These are phyloP conservation scores for Botrylloides violaceus DNA, from an alignment of 23 tunicate genomes.

Conservation along the genomic window DNA sequence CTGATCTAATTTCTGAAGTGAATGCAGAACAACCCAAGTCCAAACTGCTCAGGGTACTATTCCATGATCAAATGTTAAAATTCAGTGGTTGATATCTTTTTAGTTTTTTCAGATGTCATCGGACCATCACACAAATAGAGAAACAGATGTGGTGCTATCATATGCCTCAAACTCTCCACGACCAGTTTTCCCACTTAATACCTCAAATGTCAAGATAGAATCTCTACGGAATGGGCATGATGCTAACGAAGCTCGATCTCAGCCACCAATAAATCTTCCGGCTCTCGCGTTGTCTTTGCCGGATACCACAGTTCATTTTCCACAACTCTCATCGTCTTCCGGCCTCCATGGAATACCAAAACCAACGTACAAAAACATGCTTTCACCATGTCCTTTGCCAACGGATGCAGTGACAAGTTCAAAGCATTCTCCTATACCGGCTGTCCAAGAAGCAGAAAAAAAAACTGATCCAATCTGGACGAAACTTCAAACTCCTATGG, in stretches of 20 bases:
- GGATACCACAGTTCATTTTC: not conserved
- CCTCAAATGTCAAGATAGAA: too few species aligned
- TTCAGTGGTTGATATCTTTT: too few species aligned
- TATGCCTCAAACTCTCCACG: too few species aligned
- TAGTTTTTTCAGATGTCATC: not conserved
- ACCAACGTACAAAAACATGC: not conserved
- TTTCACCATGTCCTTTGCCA: not conserved
- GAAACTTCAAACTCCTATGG: not conserved
- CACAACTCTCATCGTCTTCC: not conserved
- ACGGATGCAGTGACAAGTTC: not conserved
- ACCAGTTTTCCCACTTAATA: too few species aligned
- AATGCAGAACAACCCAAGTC: conserved; percentile 12
- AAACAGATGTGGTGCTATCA: too few species aligned
- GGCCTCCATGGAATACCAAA: not conserved
- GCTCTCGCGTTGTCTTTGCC: not conserved
- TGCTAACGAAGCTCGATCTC: too few species aligned
- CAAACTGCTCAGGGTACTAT: conserved; percentile 32
- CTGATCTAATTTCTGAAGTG: not conserved
- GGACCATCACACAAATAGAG: not conserved
- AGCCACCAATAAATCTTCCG: not conserved
- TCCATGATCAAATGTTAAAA: too few species aligned
- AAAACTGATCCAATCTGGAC: not conserved
- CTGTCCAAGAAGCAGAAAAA: not conserved
- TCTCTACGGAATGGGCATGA: too few species aligned
- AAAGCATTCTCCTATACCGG: not conserved